Evolutionary conservation across 2,113 vertebrate species (phyloP).

Genomic region (Todiramphus chloris): DNA sequence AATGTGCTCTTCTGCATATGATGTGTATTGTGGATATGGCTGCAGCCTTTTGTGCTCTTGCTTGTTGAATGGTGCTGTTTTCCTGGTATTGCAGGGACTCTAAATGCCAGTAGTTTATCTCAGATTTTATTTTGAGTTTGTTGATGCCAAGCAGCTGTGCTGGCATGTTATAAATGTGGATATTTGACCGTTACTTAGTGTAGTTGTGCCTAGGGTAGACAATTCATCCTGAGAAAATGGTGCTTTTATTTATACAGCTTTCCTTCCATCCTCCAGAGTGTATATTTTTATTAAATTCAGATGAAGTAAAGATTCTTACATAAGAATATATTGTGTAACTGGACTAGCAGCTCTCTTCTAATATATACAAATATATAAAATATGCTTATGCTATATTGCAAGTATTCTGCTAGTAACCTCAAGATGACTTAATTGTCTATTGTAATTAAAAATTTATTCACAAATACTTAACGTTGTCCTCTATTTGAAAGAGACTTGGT

Average conservation of each 20-base stretch:
- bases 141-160: not conserved
- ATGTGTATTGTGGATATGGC: not conserved
- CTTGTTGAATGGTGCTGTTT: not conserved
- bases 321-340: slow-evolving; percentile 62
- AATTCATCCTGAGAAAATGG: not conserved
- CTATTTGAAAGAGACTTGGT: not conserved
- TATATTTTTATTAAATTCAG: slow-evolving; percentile 37
- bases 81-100: not conserved
- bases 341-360: not conserved
- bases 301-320: slow-evolving; percentile 25
- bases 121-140: not conserved
- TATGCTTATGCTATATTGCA: not conserved
- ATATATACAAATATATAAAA: not conserved
- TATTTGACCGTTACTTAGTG: not conserved
- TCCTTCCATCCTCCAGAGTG: not conserved
- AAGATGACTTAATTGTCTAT: not conserved
- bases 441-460: not conserved
- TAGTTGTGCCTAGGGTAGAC: not conserved
- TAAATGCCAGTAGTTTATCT: not conserved
- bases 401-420: not conserved
- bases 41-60: not conserved
- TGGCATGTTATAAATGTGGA: not conserved
- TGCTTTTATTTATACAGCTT: not conserved
- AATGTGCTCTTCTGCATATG: not conserved
- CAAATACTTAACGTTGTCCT: not conserved